These are phyloP conservation scores for Archips xylosteana DNA, from an alignment of 2,888 invertebrate species.

Conservation along the genomic window DNA sequence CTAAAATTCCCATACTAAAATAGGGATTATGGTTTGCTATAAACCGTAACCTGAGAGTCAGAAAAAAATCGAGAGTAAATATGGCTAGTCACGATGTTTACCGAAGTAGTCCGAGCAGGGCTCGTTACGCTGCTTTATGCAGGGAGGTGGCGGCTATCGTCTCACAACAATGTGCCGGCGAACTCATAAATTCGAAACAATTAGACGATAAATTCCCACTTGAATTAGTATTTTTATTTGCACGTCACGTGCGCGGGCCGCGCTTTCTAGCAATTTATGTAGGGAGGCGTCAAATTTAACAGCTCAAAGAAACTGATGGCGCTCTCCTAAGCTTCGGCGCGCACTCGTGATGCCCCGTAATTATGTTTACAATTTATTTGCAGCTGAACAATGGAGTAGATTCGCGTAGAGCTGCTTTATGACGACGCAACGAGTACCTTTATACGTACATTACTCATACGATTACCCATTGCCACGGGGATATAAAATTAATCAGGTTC, in stretches of 20 bases:
- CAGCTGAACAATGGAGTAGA: conserved; percentile 59
- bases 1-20: conserved; percentile 33
- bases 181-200: conserved; percentile 77
- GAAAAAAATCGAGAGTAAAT: conserved; percentile 59
- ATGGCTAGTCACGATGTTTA: conserved; percentile 66
- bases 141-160: conserved; percentile 62
- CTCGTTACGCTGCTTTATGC: conserved; percentile 71
- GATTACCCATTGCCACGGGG: conserved; percentile 31
- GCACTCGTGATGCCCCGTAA: conserved; percentile 69
- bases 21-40: conserved; percentile 42
- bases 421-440: conserved; percentile 42
- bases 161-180: conserved; percentile 68
- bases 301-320: conserved; percentile 74
- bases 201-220: conserved; percentile 77
- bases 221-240: conserved; percentile 80
- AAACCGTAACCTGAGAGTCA: conserved; percentile 55
- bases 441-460: conserved; percentile 40
- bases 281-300: conserved; percentile 75
- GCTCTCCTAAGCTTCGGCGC: conserved; percentile 64
- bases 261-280: conserved; percentile 72
- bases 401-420: conserved; percentile 47
- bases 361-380: conserved; percentile 73
- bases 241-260: conserved; percentile 75
- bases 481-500: conserved; percentile 30
- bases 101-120: conserved; percentile 54